Evolutionary conservation across 2,113 vertebrate genomes (phyloP), one percentile per base, ranked within the genome.

Genomic region (Scatophagus argus): DNA sequence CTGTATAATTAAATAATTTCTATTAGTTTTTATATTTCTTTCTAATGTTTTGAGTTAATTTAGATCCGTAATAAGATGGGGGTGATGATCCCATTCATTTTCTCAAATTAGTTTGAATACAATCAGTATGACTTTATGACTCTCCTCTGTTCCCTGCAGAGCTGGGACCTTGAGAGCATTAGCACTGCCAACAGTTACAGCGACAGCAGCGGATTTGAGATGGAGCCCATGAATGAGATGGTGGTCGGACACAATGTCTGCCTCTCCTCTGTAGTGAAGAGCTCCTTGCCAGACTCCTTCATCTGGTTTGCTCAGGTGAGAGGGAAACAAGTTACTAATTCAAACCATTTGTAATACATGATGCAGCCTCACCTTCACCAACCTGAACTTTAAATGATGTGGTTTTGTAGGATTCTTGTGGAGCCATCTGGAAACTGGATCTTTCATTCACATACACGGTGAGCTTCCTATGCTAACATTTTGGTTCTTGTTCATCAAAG

Each of bases 361-460:
- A 52, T n/a, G 3, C 2, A 12, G 9, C 16, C 23, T 47, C 16
- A 36, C 12, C 47, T 70, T 12, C 0, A 12, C 51, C 21, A 73
- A 27, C 52, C 39, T 63, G 17, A 29, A 77, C 29, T 29, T 38
- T 73, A 23, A 21, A 4, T 11, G 56, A 0, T 39, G 51, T 25
- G 70, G 6, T 79, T 76, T 84, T 63, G 87, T 78, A 99, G 98
- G 98, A 99, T 88, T 92, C 93, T 46, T 96, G 46, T 47, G 97
- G 98, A 86, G 94, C 93, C 77, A 97, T 99, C 74, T 99, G 98
- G 98, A 99, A 97, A 85, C 93, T 99, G 83, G 97, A 99, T 83
- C 95, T 99, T 46, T 97, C 96, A 13, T 98, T 99, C 93, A 95
- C 96, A 74, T 95, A 97, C 90, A 95, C 87, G 8, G 98, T 97